Evolutionary conservation across 2,888 invertebrate genomes (phyloP).

Genomic region (Caenorhabditis doughertyi): DNA sequence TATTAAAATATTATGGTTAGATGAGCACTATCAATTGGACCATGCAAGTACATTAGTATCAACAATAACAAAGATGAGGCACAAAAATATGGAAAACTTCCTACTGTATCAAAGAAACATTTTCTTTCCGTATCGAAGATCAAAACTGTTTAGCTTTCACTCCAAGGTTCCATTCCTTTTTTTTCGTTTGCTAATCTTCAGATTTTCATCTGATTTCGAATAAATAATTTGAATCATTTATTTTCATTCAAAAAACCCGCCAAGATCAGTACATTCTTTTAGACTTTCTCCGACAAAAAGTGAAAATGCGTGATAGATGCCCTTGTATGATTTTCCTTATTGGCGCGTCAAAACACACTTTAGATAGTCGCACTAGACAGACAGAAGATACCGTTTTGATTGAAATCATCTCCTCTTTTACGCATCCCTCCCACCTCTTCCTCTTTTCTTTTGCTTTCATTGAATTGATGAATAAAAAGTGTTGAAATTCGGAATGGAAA

Average conservation of each 20-base stretch:
- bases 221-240: constrained; percentile 26
- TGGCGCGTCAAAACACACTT: constrained; percentile 58
- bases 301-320: constrained; percentile 61
- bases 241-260: constrained; percentile 35
- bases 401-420: constrained; percentile 39
- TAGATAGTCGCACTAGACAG: constrained; percentile 18
- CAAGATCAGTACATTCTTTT: constrained; percentile 11
- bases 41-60: not conserved
- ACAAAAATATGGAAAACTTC: not conserved
- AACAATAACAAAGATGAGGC: not conserved
- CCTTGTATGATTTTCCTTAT: constrained; percentile 57
- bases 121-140: constrained; percentile 24
- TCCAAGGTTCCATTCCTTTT: not conserved
- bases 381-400: constrained; percentile 56
- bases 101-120: constrained; percentile 9
- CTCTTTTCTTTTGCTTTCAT: constrained; percentile 8
- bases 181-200: not conserved
- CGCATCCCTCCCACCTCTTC: constrained; percentile 16
- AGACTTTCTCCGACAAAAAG: constrained; percentile 61
- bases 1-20: constrained; percentile 38
- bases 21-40: constrained; percentile 5
- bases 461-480: constrained; percentile 58
- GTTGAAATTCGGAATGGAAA: constrained; percentile 61
- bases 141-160: constrained; percentile 29
- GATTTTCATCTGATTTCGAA: not conserved